Evolutionary conservation across 2,113 vertebrate species (phyloP).

Genomic region (Oxygymnocypris stewartii): DNA sequence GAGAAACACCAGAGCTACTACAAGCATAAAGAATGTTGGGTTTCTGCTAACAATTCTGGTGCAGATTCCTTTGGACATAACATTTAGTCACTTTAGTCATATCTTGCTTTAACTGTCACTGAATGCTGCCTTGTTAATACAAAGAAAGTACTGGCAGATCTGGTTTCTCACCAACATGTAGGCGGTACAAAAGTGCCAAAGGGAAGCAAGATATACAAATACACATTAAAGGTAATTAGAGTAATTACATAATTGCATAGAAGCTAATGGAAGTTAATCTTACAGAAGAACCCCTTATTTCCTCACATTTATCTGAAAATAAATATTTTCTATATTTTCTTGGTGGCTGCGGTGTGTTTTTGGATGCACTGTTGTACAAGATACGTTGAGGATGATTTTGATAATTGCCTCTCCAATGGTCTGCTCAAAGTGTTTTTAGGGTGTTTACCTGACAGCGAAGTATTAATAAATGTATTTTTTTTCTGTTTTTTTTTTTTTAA

Average conservation of each 20-base stretch:
- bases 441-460: background rate
- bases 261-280: background rate
- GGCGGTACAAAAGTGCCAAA: background rate
- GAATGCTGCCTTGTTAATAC: background rate
- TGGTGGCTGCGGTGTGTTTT: background rate
- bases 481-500: no score
- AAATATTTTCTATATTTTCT: background rate
- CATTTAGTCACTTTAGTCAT: background rate
- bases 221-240: background rate
- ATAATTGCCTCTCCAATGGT: background rate
- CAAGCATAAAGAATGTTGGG: background rate
- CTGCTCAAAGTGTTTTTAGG: background rate
- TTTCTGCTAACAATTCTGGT: background rate
- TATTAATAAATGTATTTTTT: background rate
- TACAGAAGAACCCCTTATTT: background rate
- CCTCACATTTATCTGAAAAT: background rate
- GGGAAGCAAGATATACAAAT: background rate
- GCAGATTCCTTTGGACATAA: background rate
- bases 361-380: background rate
- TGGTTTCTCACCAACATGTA: background rate
- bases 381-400: background rate
- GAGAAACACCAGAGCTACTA: background rate
- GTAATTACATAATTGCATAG: background rate
- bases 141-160: background rate
- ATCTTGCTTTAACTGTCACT: background rate